Conservation (phyloP, 2,797 vertebrate genomes). For the Masticophis lateralis region DNA sequence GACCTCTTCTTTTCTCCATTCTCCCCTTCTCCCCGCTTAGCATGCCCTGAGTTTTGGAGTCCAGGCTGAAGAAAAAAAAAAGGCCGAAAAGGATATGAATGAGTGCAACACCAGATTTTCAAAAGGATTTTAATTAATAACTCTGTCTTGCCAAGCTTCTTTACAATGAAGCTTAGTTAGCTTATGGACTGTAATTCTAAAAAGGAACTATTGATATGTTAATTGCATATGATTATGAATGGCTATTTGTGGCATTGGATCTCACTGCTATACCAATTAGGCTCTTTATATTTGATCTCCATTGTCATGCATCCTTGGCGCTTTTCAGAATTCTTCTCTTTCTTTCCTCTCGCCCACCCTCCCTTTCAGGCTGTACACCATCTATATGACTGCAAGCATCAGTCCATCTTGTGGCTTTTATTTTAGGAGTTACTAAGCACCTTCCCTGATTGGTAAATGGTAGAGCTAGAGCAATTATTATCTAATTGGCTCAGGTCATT, state of each 20-base stretch:
- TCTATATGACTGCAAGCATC: conserved; percentile 43
- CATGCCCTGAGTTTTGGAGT: conserved; percentile 43
- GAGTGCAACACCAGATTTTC: conserved; percentile 63
- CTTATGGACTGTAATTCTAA: conserved; percentile 68
- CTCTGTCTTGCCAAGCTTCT: conserved; percentile 68
- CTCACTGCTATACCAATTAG: conserved; percentile 70
- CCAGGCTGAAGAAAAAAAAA: conserved; percentile 28
- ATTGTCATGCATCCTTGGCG: conserved; percentile 61
- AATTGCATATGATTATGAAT: conserved; percentile 71
- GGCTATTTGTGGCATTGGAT: conserved; percentile 72
- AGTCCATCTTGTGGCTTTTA: background rate
- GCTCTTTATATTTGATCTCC: conserved; percentile 68
- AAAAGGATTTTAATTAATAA: conserved; percentile 69
- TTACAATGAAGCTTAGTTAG: conserved; percentile 64
- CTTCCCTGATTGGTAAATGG: background rate
- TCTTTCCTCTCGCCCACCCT: conserved; percentile 21
- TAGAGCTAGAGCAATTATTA: background rate
- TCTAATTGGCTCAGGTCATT: background rate
- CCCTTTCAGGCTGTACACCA: background rate
- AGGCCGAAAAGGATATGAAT: conserved; percentile 43
- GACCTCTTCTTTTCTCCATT: conserved; percentile 1
- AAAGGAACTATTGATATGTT: conserved; percentile 73
- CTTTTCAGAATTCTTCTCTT: conserved; percentile 62
- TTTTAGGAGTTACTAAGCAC: background rate
- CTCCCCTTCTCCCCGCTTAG: conserved; percentile 21